A percentile compares a stretch with the other conserved stretches of the same genome.
Evolutionary conservation across 2,113 vertebrate genomes (phyloP).

Genomic region (Thryonomys swinderianus): DNA sequence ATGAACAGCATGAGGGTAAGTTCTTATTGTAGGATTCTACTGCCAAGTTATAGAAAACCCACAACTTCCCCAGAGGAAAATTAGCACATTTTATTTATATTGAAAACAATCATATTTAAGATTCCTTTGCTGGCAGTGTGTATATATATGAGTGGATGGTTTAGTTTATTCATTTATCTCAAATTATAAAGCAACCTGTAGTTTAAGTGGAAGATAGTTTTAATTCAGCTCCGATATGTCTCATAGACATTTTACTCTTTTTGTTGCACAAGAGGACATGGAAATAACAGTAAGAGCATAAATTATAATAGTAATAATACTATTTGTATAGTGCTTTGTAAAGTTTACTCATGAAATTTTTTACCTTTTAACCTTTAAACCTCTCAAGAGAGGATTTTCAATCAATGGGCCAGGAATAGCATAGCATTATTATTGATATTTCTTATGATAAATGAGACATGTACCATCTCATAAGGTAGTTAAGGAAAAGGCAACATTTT

Average conservation of each 20-base stretch:
- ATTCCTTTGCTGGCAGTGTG: conserved; percentile 32
- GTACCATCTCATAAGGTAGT: background rate
- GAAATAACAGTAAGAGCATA: background rate
- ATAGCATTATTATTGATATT: background rate
- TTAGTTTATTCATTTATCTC: conserved; percentile 55
- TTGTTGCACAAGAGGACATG: background rate
- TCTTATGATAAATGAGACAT: conserved; percentile 40
- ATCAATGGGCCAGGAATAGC: background rate
- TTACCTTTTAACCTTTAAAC: conserved; percentile 49
- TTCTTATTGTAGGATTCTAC: conserved; percentile 43
- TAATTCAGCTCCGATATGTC: background rate
- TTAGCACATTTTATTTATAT: conserved; percentile 33
- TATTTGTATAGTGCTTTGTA: conserved; percentile 30
- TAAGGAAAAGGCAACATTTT: conserved; percentile 36
- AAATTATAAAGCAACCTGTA: conserved; percentile 2
- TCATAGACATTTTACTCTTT: conserved; percentile 34
- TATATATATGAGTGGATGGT: background rate
- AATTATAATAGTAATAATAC: background rate
- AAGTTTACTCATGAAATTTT: background rate
- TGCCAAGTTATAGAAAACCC: conserved; percentile 41
- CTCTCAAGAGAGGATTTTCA: background rate
- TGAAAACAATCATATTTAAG: conserved; percentile 57
- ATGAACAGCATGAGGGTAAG: conserved; percentile 25
- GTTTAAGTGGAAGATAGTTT: conserved; percentile 7
- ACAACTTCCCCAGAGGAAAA: conserved; percentile 15